A percentile compares a stretch with the other conserved stretches of the same genome.
Conservation (phyloP, 1,140 invertebrate species). For the Caligus rogercresseyi region DNA sequence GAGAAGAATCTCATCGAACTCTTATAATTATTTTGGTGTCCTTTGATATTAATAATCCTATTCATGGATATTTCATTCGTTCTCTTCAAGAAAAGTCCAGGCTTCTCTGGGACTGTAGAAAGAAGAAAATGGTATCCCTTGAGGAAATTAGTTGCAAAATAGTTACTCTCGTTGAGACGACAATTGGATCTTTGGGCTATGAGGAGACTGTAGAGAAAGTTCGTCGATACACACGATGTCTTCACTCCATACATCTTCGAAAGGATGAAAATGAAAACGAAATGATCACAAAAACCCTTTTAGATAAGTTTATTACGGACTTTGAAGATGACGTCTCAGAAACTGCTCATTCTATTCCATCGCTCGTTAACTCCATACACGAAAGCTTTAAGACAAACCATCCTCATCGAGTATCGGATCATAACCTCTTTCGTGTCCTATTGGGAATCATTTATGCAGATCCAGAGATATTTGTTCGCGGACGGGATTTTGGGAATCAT, state of each 20-base stretch:
- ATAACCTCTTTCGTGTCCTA: not conserved
- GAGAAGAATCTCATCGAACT: not conserved
- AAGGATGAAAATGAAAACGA: not conserved
- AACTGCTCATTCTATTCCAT: not conserved
- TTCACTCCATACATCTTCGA: not conserved
- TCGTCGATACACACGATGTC: not conserved
- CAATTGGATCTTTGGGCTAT: not conserved
- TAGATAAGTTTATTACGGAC: not conserved
- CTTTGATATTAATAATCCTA: not conserved
- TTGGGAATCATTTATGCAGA: not conserved
- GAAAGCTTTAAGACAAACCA: not conserved
- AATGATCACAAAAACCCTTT: not conserved
- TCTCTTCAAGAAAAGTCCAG: not conserved
- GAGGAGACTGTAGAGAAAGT: not conserved
- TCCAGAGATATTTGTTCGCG: not conserved
- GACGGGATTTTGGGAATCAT: not conserved
- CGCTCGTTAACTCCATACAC: not conserved
- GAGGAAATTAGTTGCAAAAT: not conserved
- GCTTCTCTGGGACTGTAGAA: not conserved
- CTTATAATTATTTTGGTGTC: not conserved
- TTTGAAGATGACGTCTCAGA: not conserved
- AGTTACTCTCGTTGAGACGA: not conserved
- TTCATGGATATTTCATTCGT: not conserved
- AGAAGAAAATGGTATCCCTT: not conserved
- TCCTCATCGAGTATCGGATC: not conserved